Base-by-base conservation (phyloP, 2,113 vertebrate genomes). In the Ciconia boyciana region DNA sequence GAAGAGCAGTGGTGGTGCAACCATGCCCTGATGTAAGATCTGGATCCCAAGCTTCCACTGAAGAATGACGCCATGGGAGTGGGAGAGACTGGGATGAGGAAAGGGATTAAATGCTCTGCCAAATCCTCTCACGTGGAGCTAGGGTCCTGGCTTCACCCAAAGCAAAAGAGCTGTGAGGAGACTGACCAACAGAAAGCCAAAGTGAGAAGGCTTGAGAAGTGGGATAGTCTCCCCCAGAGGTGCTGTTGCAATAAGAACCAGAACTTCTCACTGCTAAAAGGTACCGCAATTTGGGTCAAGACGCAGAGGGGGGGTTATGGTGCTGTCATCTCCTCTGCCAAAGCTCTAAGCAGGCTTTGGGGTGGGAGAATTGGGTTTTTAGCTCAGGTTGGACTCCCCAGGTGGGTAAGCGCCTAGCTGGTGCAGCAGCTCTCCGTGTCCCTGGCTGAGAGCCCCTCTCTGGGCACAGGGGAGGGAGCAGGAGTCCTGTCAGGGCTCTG, bases 221-320 rank as follows among this genome's bases (percentile, higher is more conserved):
- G 44, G 55, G 43, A 31, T 24, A 1, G 7, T 39, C 3, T 51
- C 2, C 31, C n/a, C 21, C 2, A 5, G 62, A 46, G 68, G 7
- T 13, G 29, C 58, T 86, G n/a, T 6, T 51, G 41, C 43, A 31
- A 5, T 8, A 13, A 46, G 18, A 32, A 18, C 32, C 41, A 86
- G 66, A 14, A 16, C n/a, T 64, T 43, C 31, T 13, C 43, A 3
- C 54, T 39, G 41, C 62, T 51, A 6, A 66, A 83, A 41, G 24
- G 36, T 32, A 15, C 32, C 44, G 16, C 26, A 18, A 0, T 48
- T 41, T 17, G 32, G 29, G 31, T 18, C 36, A 70, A 11, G 46
- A 21, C 0, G 5, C 11, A 3, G 55, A 19, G 51, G 1, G 4
- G 31, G 24, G 7, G 1, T 36, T 49, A 9, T 10, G 52, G 32